Base-by-base conservation (phyloP, 2,113 vertebrate genomes). In the Lophura nycthemera region DNA sequence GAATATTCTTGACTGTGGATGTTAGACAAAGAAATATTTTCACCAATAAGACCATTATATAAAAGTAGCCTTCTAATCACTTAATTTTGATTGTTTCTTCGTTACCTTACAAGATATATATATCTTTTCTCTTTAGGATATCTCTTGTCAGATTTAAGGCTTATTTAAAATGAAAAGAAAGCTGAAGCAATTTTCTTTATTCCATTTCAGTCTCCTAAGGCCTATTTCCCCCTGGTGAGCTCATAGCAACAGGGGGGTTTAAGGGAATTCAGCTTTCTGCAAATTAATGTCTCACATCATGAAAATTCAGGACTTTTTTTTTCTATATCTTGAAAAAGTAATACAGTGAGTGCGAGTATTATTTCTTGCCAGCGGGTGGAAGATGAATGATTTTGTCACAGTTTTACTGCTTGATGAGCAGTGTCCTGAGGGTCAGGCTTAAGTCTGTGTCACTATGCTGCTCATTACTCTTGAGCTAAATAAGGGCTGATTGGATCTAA, bases 391-490 rank as follows among this genome's bases (percentile, higher is more conserved):
- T 98, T 98, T 98, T 98, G 98, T 98, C 98, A 98, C 97, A 98
- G 98, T 98, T 98, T 98, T 98, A 98, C 98, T 98, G 98, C 98
- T 98, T 98, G 98, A 98, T 98, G 98, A 98, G 98, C 98, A 98
- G 98, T 98, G 98, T 98, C 98, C 98, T 98, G 98, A 98, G 98
- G 98, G 98, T 98, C 98, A 98, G 98, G 98, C 98, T 98, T 98
- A 98, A 98, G 98, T 98, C 98, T 98, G 98, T 98, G 98, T 98
- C 98, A 98, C 98, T 98, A 98, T 98, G 98, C 98, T 98, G 97
- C 98, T 98, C 98, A 98, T 98, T 98, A 98, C 98, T 98, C 98
- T 98, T 98, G 98, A 98, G 98, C 98, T 98, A 98, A 98, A 98
- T 98, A 98, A 98, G 98, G 98, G 98, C 98, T 98, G 98, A 98